Conservation (phyloP, 2,113 vertebrate species). For the Oophaga pumilio region DNA sequence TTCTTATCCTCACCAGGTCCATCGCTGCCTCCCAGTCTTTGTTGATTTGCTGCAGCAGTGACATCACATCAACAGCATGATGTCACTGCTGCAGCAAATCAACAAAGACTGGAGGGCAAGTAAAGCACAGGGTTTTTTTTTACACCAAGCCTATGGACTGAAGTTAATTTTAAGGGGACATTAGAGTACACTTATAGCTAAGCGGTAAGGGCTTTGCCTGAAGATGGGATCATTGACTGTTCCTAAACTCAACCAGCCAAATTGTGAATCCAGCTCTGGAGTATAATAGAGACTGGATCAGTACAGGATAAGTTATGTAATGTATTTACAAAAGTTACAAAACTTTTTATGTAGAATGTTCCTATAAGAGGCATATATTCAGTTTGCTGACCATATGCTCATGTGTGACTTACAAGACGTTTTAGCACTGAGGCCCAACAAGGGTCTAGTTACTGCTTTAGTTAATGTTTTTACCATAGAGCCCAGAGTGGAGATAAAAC, state of each 20-base stretch:
- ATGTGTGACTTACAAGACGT: background rate
- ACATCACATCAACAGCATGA: too few species aligned
- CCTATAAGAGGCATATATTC: background rate
- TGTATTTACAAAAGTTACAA: background rate
- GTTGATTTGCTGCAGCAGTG: too few species aligned
- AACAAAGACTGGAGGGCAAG: too few species aligned
- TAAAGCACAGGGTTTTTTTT: background rate
- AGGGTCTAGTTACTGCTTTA: slow-evolving; percentile 1
- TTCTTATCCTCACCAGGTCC: too few species aligned
- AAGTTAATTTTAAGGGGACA: background rate
- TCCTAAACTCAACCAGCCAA: background rate
- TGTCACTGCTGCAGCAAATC: too few species aligned
- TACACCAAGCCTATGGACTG: background rate
- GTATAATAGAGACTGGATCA: background rate
- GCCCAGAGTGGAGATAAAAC: background rate
- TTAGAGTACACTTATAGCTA: background rate
- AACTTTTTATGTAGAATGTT: background rate
- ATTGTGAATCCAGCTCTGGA: background rate
- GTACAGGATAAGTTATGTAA: background rate
- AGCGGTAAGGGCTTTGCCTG: background rate
- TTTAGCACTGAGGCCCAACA: background rate
- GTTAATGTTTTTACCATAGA: slow-evolving; percentile 4
- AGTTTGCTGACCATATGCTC: background rate
- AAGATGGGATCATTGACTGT: background rate
- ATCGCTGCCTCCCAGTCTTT: too few species aligned